Base-by-base conservation (phyloP, 2,797 vertebrate species). In the Microctenopoma stevenorrisi region DNA sequence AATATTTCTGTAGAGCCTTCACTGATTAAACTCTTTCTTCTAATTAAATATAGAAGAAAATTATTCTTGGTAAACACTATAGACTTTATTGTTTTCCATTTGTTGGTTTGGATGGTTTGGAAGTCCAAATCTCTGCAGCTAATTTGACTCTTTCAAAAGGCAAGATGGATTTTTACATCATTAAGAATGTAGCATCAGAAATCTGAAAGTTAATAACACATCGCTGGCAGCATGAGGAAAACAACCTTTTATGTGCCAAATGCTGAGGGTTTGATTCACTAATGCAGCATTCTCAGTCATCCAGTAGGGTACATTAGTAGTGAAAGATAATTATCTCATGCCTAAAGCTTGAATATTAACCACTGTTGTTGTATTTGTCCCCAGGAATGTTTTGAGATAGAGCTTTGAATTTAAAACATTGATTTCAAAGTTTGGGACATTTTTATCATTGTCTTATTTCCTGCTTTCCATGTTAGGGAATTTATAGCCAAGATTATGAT, bases 271-370 rank as follows among this genome's bases (percentile, higher is more conserved):
- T 74, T 79, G 70, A 70, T 64, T 79, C 46, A 53, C 60, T 59
- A 50, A 71, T 59, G 71, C 48, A 61, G 30, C 72, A 15, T 68
- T 68, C 51, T 46, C 64, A 64, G 25, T 52, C 60, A 66, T 79
- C 73, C 46, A 74, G 57, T 52, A 79, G 64, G 65, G 55, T 49
- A 43, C 63, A 78, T 61, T 49, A 46, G 55, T 50, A 14, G 35
- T 65, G 76, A 62, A 25, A 62, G 69, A 78, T 80, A 72, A 82
- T 85, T 68, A 83, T 82, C 61, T 78, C 52, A 15, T 0, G 40
- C 82, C 72, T 33, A 1, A 56, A 82, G 86, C 79, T 50, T 70
- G 68, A 85, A 82, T 85, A 70, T 77, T 60, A 78, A 76, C 44
- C n/a, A 18, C 53, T 43, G 62, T 70, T 74, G 51, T 77, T 64